Percentiles rank a stretch among this genome's conserved stretches.
These are phyloP conservation scores for Galeopsomyia nigrocyanea DNA, from an alignment of 2,888 invertebrate genomes.

Conservation along the genomic window DNA sequence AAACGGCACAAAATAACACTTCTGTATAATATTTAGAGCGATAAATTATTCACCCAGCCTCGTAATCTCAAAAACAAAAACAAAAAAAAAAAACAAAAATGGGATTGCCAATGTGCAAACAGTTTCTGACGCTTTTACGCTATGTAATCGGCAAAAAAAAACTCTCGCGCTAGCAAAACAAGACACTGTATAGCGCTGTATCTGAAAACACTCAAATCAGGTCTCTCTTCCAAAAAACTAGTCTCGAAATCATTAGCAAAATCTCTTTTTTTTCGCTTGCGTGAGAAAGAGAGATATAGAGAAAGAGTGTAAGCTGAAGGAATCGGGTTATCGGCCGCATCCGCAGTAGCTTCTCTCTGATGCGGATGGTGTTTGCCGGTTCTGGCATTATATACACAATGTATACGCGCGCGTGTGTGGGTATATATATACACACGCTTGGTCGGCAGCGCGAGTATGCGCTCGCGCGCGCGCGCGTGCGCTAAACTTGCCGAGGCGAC, in stretches of 20 bases:
- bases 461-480: neutral
- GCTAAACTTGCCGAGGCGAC: conserved; percentile 43
- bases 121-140: no score
- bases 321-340: no score
- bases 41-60: no score
- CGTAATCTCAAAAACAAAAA: no score
- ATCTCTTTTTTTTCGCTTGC: conserved; percentile 19
- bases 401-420: conserved; percentile 1
- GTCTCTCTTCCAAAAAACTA: conserved; percentile 14
- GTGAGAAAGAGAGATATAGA: no score
- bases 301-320: neutral
- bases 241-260: conserved; percentile 38
- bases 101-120: no score
- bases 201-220: neutral
- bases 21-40: no score
- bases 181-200: no score
- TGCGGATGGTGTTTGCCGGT: neutral
- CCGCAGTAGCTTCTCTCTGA: neutral
- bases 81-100: no score
- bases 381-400: neutral
- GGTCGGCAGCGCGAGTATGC: neutral
- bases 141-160: no score
- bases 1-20: no score
- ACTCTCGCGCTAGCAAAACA: no score
- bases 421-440: neutral